phyloP scores from a whole-genome alignment of 2,797 vertebrate genomes.

The Orestias chungarensis region DNA sequence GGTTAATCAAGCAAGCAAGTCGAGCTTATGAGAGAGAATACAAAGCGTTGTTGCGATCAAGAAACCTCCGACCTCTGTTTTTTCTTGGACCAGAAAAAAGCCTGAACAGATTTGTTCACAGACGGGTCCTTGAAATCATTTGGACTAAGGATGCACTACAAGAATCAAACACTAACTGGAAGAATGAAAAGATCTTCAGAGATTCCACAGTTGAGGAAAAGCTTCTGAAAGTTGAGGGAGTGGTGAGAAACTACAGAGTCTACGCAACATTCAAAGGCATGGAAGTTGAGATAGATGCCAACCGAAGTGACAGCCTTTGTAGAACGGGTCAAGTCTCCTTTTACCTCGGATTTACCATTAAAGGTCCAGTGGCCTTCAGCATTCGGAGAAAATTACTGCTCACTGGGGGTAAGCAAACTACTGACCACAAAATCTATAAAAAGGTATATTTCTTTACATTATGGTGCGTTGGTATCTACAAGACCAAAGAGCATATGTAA shows the following conservation, averaged over 20 bases:
- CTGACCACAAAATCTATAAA: no score
- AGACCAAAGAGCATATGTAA: background rate
- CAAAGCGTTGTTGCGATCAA: background rate
- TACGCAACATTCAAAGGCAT: background rate
- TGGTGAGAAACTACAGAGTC: conserved; percentile 16
- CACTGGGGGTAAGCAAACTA: background rate
- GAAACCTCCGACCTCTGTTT: conserved; percentile 35
- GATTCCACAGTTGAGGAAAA: background rate
- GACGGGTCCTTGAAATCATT: background rate
- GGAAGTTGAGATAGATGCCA: background rate
- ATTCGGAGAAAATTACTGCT: conserved; percentile 1
- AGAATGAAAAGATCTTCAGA: conserved; percentile 3
- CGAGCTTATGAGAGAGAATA: background rate
- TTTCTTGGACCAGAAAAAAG: conserved; percentile 32
- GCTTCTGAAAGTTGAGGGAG: conserved; percentile 27
- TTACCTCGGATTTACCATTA: conserved; percentile 50
- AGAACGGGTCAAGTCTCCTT: conserved; percentile 9
- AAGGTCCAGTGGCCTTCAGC: conserved; percentile 39
- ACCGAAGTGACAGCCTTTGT: background rate
- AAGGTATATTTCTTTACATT: background rate
- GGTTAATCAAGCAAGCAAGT: background rate
- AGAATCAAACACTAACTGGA: conserved; percentile 13
- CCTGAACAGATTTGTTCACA: conserved; percentile 25
- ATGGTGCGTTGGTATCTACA: background rate
- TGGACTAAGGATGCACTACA: conserved; percentile 11